Base-by-base conservation (phyloP, 2,113 vertebrate species). In the Morone saxatilis region DNA sequence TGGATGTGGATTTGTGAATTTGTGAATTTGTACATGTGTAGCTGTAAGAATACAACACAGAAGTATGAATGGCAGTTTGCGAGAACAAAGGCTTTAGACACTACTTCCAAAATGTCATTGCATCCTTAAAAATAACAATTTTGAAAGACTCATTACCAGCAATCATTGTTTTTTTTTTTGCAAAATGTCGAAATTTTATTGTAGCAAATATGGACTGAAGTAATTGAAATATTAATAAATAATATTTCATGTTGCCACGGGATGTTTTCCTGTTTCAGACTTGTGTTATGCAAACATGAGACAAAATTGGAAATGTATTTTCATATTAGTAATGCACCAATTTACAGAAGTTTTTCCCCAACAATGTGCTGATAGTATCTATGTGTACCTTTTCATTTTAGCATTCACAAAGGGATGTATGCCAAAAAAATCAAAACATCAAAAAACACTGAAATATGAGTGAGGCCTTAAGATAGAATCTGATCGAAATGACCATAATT, bases 401-500 rank as follows among this genome's bases (percentile, higher is more conserved):
- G 17, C 16, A 31, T 40, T 56, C 25, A 54, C 5, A 25, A 70
- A 38, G 20, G 3, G 8, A 43, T n/a, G 61, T 38, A 41, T 51
- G 71, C 19, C 13, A 41, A 66, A 31, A 31, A 31, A 31, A 31
- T 3, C 2, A 20, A 72, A 31, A 50, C 16, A 31, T 14, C 17
- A 63, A 25, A 56, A 54, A 36, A 57, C 17, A 43, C 4, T 43
- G 67, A 40, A 78, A 72, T 61, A 69, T 36, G 72, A 80, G 48
- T n/a, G 31, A 80, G 51, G 68, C 56, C 41, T n/a, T 70, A 40
- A 65, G 66, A 86, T 79, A 31, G 66, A 14, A 87, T 85, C 73
- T 36, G 60, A 78, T 69, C 53, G 9, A 83, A 90, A 85, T 89
- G 45, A 78, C 8, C 10, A 25, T 83, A 75, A 89, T 85, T 85